phyloP scores from a whole-genome alignment of 1,140 invertebrate species.

The Sitophilus oryzae region DNA sequence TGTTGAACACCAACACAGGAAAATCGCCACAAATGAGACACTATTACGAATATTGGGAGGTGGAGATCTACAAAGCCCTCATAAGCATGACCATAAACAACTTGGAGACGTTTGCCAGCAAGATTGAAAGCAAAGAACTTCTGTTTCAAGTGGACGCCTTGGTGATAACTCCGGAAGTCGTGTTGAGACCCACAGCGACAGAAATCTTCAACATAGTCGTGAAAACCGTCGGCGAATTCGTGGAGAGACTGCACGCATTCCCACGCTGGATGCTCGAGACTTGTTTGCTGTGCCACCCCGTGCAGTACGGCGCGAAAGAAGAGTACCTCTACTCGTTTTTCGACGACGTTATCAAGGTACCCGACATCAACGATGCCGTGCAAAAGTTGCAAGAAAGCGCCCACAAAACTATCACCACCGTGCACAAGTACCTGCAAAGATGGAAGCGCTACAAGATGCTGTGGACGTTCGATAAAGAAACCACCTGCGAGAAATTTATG shows the following conservation, averaged over 20 bases:
- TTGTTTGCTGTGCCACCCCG: slow-evolving; percentile 63
- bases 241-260: slow-evolving; percentile 65
- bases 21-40: slow-evolving; percentile 57
- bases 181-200: slow-evolving; percentile 62
- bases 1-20: slow-evolving; percentile 60
- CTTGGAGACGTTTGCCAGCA: slow-evolving; percentile 61
- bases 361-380: slow-evolving; percentile 61
- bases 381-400: slow-evolving; percentile 60
- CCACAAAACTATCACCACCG: slow-evolving; percentile 41
- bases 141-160: slow-evolving; percentile 74
- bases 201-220: slow-evolving; percentile 72
- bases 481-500: slow-evolving; percentile 69
- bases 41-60: slow-evolving; percentile 66
- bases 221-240: slow-evolving; percentile 57
- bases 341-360: slow-evolving; percentile 65
- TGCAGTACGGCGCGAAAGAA: slow-evolving; percentile 49
- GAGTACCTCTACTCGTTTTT: slow-evolving; percentile 65
- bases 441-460: slow-evolving; percentile 74
- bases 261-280: slow-evolving; percentile 80
- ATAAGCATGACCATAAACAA: slow-evolving; percentile 62
- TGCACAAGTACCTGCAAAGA: slow-evolving; percentile 47
- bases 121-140: slow-evolving; percentile 53
- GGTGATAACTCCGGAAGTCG: slow-evolving; percentile 65
- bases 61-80: slow-evolving; percentile 57
- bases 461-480: slow-evolving; percentile 75